Base-by-base conservation (phyloP, 2,888 invertebrate genomes). In the Tillus elongatus region DNA sequence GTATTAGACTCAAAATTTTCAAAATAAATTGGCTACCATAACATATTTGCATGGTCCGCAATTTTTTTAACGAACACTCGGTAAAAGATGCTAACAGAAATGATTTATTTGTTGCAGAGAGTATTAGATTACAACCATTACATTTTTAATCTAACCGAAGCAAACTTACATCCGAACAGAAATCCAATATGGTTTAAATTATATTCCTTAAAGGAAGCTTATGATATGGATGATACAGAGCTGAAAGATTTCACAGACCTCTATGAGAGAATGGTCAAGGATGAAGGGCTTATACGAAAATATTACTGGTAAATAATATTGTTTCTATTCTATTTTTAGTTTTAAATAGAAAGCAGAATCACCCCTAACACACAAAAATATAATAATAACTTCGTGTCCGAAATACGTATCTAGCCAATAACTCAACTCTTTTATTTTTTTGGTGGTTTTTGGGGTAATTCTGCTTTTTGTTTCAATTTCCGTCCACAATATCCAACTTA, bases 181-280 rank as follows among this genome's bases (percentile, higher is more conserved):
- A 61, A 68, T n/a, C 86, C 88, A 0, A 64, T 66, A 6, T 89
- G 89, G 88, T 75, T 70, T 52, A 71, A 76, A 57, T 74, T 85
- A 13, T 89, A 89, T 57, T 74, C 78, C 10, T 79, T 88, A 49
- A 77, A 72, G 49, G 71, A 76, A 33, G 75, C 73, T 3, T 88
- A 80, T 52, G 70, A 67, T 12, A 57, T 82, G 19, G 41, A 58
- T 1, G 73, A 79, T 47, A 66, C 86, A 4, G 72, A 75, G 8
- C 73, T 81, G 0, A 54, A 61, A 1, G 77, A 80, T 38, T 67
- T 88, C 54, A 69, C 78, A 50, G 51, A 70, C 30, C 68, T 85
- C 39, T 68, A 82, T 0, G 53, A 67, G 19, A 58, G 67, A 34
- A 75, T 85, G 74, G 70, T 70, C 2, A 64, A 62, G 1, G 67